These are phyloP conservation scores for Teleogryllus oceanicus DNA, from an alignment of 2,888 invertebrate genomes.

Conservation along the genomic window DNA sequence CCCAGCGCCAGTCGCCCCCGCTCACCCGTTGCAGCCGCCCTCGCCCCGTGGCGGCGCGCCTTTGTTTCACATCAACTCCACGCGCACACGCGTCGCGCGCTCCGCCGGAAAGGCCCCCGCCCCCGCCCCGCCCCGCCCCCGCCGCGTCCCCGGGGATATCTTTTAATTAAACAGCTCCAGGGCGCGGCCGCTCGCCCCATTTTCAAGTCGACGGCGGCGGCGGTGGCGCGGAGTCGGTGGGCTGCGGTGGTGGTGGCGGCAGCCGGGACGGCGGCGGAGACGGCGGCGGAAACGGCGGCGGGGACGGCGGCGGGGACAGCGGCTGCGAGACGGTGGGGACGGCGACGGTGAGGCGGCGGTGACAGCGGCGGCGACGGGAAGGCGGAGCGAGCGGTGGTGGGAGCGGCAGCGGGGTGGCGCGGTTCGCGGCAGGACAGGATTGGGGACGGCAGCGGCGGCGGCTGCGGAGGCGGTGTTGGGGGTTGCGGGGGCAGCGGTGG, in stretches of 20 bases:
- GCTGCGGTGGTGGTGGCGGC: neutral
- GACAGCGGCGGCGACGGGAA: too few species aligned
- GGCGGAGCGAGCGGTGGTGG: too few species aligned
- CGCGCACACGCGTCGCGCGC: neutral
- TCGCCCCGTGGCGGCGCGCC: neutral
- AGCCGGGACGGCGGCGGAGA: neutral
- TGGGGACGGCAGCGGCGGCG: too few species aligned
- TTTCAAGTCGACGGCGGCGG: neutral
- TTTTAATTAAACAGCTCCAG: slow-evolving; percentile 11
- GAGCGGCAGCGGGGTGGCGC: too few species aligned
- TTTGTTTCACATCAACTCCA: slow-evolving; percentile 1
- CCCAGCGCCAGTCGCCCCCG: too few species aligned
- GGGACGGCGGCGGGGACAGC: too few species aligned
- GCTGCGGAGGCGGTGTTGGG: too few species aligned
- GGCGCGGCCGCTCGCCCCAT: slow-evolving; percentile 8
- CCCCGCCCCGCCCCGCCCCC: neutral
- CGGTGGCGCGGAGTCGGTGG: neutral
- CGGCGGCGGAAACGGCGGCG: neutral
- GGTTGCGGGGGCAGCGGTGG: too few species aligned
- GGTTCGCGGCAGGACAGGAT: too few species aligned
- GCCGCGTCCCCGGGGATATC: slow-evolving; percentile 6
- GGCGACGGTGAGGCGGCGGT: too few species aligned
- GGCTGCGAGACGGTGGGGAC: too few species aligned
- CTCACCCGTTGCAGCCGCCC: too few species aligned
- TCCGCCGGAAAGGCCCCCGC: neutral